Evolutionary conservation across 1,140 invertebrate genomes (phyloP).

Genomic region (Caerostris darwini): DNA sequence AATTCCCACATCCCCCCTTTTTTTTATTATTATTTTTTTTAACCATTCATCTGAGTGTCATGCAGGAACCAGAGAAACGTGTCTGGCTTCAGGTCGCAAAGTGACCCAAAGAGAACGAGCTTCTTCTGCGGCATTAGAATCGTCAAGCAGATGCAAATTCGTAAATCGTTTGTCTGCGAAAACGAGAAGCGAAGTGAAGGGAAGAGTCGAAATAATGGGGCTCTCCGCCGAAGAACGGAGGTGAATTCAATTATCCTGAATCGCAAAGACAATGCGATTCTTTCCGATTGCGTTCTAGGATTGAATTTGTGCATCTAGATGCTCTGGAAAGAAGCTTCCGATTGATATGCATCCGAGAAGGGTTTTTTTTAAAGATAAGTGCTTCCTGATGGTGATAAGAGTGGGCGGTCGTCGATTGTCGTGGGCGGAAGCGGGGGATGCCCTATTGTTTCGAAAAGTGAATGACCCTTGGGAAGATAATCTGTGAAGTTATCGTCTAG

Average conservation of each 20-base stretch:
- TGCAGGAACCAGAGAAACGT: neutral
- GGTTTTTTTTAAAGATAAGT: neutral
- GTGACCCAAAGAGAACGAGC: slow-evolving; percentile 17
- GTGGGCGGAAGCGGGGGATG: neutral
- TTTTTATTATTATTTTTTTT: slow-evolving; percentile 6
- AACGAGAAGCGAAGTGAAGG: neutral
- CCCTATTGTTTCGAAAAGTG: neutral
- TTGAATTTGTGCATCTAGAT: neutral
- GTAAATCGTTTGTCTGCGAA: neutral
- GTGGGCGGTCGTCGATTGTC: neutral
- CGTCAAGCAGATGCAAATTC: neutral
- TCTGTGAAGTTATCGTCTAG: too few relatives aligned
- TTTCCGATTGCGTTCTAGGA: neutral
- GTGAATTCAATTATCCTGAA: slow-evolving; percentile 32
- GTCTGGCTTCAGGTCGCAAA: neutral
- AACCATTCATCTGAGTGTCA: neutral
- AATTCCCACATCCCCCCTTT: neutral
- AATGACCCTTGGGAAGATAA: neutral
- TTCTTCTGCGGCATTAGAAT: too few relatives aligned
- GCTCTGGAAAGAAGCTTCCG: too few relatives aligned
- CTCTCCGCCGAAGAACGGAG: neutral
- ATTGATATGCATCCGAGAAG: neutral
- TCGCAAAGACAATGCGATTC: neutral
- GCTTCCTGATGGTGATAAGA: neutral
- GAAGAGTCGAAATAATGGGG: neutral